Conservation (phyloP, 1,140 invertebrate genomes). For the Zaprionus nigranus region DNA sequence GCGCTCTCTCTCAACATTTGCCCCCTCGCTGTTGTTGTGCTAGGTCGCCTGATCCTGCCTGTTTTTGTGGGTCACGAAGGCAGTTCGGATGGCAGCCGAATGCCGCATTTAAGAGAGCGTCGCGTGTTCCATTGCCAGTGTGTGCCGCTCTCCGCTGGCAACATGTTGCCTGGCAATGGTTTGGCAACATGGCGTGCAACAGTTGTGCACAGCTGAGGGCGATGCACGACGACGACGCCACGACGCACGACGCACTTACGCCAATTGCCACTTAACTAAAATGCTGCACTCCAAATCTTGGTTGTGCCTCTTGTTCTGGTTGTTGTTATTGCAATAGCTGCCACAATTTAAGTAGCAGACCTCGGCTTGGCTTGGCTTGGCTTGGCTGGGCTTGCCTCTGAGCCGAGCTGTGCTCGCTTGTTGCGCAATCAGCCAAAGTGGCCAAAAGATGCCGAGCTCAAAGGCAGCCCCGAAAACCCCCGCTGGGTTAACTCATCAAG, state of each 20-base stretch:
- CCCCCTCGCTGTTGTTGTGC: conserved; percentile 7
- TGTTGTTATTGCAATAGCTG: background rate
- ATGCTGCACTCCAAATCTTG: conserved; percentile 31
- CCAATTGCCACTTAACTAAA: conserved; percentile 58
- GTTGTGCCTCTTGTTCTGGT: conserved; percentile 19
- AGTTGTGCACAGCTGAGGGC: conserved; percentile 55
- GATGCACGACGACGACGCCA: background rate
- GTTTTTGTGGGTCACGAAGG: background rate
- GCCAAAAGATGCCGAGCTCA: conserved; percentile 15
- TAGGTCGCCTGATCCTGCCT: conserved; percentile 16
- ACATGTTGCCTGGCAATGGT: conserved; percentile 54
- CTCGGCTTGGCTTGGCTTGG: background rate
- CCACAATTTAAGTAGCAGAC: background rate
- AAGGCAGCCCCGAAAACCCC: background rate
- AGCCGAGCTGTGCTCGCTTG: conserved; percentile 9
- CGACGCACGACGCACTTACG: conserved; percentile 38
- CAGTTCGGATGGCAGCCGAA: background rate
- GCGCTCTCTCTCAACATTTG: background rate
- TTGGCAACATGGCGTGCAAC: conserved; percentile 55
- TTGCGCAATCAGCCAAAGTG: conserved; percentile 70
- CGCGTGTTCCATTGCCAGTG: conserved; percentile 51
- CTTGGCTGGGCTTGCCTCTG: background rate
- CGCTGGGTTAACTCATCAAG: conserved; percentile 22
- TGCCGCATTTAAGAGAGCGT: conserved; percentile 19
- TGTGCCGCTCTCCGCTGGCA: conserved; percentile 60